Conservation (phyloP, 2,113 vertebrate species). For the Hyperopisus bebe region DNA sequence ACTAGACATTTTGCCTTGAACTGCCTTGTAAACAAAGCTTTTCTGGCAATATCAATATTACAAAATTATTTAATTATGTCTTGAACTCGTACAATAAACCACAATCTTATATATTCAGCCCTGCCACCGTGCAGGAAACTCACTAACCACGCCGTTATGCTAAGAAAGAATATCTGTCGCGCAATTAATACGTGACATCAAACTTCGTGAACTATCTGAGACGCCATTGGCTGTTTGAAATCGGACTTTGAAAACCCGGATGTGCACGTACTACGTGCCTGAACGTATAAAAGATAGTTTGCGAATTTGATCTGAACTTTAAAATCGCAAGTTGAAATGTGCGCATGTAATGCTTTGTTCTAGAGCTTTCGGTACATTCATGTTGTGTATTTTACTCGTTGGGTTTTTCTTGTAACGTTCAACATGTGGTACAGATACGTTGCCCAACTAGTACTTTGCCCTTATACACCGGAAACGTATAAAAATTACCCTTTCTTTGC, state of each 20-base stretch:
- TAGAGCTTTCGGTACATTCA: background rate
- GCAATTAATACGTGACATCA: background rate
- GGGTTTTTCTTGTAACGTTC: background rate
- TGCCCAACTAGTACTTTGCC: background rate
- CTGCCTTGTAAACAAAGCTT: background rate
- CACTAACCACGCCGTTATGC: background rate
- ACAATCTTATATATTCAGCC: background rate
- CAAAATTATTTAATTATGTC: background rate
- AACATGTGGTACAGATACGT: background rate
- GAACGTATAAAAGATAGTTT: too few relatives aligned
- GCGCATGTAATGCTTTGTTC: background rate
- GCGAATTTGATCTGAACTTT: background rate
- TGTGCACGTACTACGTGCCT: background rate
- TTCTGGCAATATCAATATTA: background rate
- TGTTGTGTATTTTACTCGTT: background rate
- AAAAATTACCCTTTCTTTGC: background rate
- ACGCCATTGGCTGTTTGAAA: background rate
- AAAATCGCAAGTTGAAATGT: background rate
- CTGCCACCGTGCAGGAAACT: background rate
- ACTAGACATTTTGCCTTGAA: constrained; percentile 41
- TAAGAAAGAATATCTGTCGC: background rate
- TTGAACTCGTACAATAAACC: background rate
- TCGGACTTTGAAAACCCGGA: background rate
- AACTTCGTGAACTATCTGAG: background rate
- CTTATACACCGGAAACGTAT: background rate